Conservation (phyloP, 2,113 vertebrate species). For the Xenus cinereus region DNA sequence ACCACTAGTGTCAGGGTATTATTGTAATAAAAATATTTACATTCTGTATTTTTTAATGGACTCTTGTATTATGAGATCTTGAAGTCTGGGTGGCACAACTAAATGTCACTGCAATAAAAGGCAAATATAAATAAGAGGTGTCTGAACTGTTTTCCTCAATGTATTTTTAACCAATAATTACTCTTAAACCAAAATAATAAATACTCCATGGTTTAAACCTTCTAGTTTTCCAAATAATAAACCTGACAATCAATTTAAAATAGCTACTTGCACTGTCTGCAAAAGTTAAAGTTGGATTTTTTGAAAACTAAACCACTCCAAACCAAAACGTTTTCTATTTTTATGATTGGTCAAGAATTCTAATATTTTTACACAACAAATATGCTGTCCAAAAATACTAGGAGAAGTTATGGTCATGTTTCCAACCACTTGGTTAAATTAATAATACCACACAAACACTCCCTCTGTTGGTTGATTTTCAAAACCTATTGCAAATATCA, state of each 20-base stretch:
- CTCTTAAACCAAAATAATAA: neutral
- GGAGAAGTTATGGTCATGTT: neutral
- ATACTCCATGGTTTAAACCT: neutral
- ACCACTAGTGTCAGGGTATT: neutral
- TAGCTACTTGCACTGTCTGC: neutral
- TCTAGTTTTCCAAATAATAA: neutral
- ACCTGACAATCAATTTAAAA: neutral
- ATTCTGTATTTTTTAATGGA: neutral
- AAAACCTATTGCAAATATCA: neutral
- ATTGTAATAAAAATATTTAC: neutral
- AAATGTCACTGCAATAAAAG: neutral
- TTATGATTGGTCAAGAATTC: neutral
- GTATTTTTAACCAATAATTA: neutral
- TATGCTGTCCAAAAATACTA: neutral
- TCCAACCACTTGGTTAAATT: neutral
- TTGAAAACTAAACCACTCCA: neutral
- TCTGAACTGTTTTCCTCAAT: neutral
- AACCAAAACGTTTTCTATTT: neutral
- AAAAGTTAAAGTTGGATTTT: neutral
- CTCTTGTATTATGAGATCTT: neutral
- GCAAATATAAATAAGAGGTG: neutral
- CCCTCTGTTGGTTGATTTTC: slow-evolving; percentile 23
- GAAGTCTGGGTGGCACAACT: neutral
- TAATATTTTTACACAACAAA: neutral
- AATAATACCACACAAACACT: neutral